Evolutionary conservation across 2,113 vertebrate species (phyloP), one percentile per base, ranked within the genome.

Genomic region (Leiothrix lutea): DNA sequence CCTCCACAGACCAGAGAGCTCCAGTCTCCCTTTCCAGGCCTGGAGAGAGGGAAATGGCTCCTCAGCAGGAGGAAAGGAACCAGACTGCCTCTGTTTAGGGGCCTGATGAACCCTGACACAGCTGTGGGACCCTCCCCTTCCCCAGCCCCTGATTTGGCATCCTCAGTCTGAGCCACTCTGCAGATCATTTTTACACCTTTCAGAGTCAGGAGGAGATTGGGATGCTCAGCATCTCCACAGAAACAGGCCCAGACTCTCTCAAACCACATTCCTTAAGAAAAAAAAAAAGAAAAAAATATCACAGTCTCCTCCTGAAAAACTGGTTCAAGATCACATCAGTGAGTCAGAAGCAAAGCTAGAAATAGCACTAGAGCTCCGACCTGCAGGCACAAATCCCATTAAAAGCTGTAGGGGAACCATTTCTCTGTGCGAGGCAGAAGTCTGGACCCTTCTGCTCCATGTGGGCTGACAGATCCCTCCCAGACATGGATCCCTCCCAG

Each of bases 301-400:
- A 61, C 89, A 92, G 87, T 88, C 96, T 96, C 88, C 94, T 96
- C 93, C 92, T 86, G 88, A 86, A 93, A 94, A 96, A 95, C 90
- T 94, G 94, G 92, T 97, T 96, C 96, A 95, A 94, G 93, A 96
- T 93, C 94, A 97, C 92, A 95, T 95, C 93, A 88, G 82, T 93
- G 94, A 97, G 94, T 95, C 95, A 96, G 93, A 95, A 95, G 92
- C 90, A 88, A 80, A 88, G 95, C 95, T 95, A 88, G 92, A 95
- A 97, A 96, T 96, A 96, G 95, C 93, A 96, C 85, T 78, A 29
- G 85, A 96, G 93, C 94, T 96, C 94, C 94, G 75, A 96, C 93
- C 96, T 97, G 94, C 92, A 97, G 90, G 92, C 92, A 94, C 93
- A 94, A 94, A 94, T 92, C 89, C 83, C 91, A 92, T 84, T 92